Evolutionary conservation across 2,797 vertebrate species (phyloP).

Genomic region (Pipistrellus kuhlii): DNA sequence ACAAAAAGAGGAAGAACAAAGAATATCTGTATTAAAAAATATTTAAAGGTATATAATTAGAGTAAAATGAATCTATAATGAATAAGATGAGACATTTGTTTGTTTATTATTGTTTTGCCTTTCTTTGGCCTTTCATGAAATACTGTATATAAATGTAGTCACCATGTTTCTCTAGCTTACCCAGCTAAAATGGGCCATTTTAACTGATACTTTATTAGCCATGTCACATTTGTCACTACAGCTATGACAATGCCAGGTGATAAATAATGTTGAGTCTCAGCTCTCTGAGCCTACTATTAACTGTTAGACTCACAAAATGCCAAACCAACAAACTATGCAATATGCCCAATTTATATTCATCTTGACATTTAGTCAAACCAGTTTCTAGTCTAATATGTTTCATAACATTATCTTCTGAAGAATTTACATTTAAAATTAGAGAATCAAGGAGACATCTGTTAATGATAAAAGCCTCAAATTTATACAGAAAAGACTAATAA

Average conservation of each 20-base stretch:
- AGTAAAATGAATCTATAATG: background rate
- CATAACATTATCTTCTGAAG: background rate
- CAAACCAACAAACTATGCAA: background rate
- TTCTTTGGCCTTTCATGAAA: background rate
- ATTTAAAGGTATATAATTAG: background rate
- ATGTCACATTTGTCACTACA: background rate
- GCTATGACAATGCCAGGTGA: background rate
- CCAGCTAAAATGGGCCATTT: background rate
- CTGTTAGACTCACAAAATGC: background rate
- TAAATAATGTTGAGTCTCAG: background rate
- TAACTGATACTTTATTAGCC: background rate
- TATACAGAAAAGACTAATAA: background rate
- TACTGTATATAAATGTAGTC: background rate
- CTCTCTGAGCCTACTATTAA: background rate
- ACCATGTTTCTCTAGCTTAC: background rate
- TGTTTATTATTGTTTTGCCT: background rate
- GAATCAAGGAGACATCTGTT: background rate
- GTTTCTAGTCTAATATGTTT: background rate
- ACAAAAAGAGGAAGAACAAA: background rate
- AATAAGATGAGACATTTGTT: background rate
- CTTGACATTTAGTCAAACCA: background rate
- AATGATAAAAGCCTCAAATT: constrained; percentile 45
- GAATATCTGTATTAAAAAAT: background rate
- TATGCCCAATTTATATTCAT: background rate
- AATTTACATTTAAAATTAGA: background rate